Percentiles rank a stretch among this genome's conserved stretches.
These are phyloP conservation scores for Tetranychus piercei DNA, from an alignment of 2,888 invertebrate species.

Conservation along the genomic window DNA sequence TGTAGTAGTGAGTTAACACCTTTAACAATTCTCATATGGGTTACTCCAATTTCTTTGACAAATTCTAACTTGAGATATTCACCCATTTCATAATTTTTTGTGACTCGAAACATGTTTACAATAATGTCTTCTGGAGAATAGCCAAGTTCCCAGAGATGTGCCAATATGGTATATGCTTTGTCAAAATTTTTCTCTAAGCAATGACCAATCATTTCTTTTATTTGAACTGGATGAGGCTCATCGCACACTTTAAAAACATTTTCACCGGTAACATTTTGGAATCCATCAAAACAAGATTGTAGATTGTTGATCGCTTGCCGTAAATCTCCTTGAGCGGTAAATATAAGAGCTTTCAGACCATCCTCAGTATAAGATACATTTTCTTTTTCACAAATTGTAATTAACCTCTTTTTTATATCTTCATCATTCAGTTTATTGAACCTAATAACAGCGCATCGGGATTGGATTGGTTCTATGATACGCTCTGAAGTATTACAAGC, in stretches of 20 bases:
- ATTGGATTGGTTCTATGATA: conserved; percentile 94
- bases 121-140: conserved; percentile 95
- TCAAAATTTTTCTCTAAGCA: conserved; percentile 61
- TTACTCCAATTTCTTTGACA: conserved; percentile 72
- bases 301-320: conserved; percentile 91
- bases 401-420: conserved; percentile 62
- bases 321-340: conserved; percentile 97
- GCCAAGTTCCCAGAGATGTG: conserved; percentile 75
- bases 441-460: conserved; percentile 85
- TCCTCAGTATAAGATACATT: conserved; percentile 62
- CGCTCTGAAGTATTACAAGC: conserved; percentile 97
- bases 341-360: conserved; percentile 84
- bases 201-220: conserved; percentile 70
- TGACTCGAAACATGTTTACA: conserved; percentile 77
- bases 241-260: conserved; percentile 98
- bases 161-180: conserved; percentile 66
- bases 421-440: conserved; percentile 76
- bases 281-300: conserved; percentile 82
- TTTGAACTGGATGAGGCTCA: conserved; percentile 86
- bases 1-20: conserved; percentile 72
- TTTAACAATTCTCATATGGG: conserved; percentile 74
- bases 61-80: conserved; percentile 66
- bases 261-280: conserved; percentile 68
- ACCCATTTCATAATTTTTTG: conserved; percentile 56
- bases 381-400: conserved; percentile 53